These are phyloP conservation scores for Podiceps cristatus DNA, from an alignment of 2,113 vertebrate genomes.

Conservation along the genomic window DNA sequence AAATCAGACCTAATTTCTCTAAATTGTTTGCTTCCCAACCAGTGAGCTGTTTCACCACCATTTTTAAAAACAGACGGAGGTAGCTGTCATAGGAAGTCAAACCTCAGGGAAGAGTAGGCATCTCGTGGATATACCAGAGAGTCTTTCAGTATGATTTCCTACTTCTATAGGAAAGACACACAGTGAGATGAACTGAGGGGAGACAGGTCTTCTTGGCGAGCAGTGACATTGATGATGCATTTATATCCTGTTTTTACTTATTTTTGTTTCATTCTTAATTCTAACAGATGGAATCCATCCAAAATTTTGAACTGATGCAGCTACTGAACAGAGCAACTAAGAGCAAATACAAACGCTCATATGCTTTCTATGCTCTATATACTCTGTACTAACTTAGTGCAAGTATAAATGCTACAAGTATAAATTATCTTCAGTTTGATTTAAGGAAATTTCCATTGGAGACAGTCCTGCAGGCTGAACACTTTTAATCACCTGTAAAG, in stretches of 20 bases:
- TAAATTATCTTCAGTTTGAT: not conserved
- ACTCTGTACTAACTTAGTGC: not conserved
- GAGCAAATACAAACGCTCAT: not conserved
- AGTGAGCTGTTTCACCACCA: not conserved
- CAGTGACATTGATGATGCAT: not conserved
- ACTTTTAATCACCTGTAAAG: not conserved
- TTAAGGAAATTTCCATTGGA: not conserved
- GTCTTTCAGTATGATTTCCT: not conserved
- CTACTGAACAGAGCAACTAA: not conserved
- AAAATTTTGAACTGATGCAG: not conserved
- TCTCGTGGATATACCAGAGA: not conserved
- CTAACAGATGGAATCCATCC: not conserved
- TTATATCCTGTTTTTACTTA: not conserved
- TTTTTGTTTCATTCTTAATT: not conserved
- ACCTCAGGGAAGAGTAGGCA: not conserved
- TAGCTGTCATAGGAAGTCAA: not conserved
- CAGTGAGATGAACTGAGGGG: not conserved
- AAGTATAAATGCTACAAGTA: not conserved
- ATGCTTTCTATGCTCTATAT: not conserved
- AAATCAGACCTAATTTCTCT: not conserved
- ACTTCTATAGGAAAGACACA: not conserved
- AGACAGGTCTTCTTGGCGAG: not conserved
- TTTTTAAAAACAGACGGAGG: not conserved
- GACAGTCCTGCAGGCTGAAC: rapidly evolving
- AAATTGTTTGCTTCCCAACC: not conserved